Base-by-base conservation (phyloP, 2,888 invertebrate species). In the Panopea generosa region DNA sequence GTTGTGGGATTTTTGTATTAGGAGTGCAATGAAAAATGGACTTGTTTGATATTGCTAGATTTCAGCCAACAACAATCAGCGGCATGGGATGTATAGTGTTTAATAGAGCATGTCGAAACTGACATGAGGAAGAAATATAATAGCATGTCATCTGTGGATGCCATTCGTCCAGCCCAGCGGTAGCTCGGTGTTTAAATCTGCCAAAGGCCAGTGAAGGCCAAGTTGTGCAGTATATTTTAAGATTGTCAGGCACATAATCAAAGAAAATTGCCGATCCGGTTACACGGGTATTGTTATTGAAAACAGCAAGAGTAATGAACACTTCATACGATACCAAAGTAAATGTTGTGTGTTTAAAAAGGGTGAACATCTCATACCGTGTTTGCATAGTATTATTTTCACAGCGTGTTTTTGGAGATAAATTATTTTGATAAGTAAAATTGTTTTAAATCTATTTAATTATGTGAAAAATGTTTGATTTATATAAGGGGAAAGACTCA, bases 381-480 rank as follows among this genome's bases (percentile, higher is more conserved):
- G 72, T 72, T 72, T 72, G 66, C 66, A 29, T 72, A 55, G 60
- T 45, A 66, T 72, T 16, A 11, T 22, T 38, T 65, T 55, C 40
- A 52, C 29, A 45, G 14, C 18, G 24, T 65, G 52, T 65, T 20
- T 20, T 29, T 52, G 4, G 16, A 53, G 18, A n/a, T n/a, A n/a
- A n/a, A n/a, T n/a, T n/a, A n/a, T n/a, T n/a, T n/a, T n/a, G n/a
- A n/a, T n/a, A n/a, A n/a, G n/a, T n/a, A n/a, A n/a, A n/a, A n/a
- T n/a, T n/a, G n/a, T n/a, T n/a, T n/a, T n/a, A n/a, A n/a, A n/a
- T n/a, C n/a, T n/a, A n/a, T n/a, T n/a, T n/a, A n/a, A n/a, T n/a
- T n/a, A n/a, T n/a, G n/a, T n/a, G n/a, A n/a, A n/a, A n/a, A n/a
- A n/a, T n/a, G n/a, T n/a, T n/a, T n/a, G n/a, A n/a, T n/a, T n/a